A percentile compares a stretch with the other conserved stretches of the same genome.
Evolutionary conservation across 2,888 invertebrate species (phyloP).

Genomic region (Chrysolina americana): DNA sequence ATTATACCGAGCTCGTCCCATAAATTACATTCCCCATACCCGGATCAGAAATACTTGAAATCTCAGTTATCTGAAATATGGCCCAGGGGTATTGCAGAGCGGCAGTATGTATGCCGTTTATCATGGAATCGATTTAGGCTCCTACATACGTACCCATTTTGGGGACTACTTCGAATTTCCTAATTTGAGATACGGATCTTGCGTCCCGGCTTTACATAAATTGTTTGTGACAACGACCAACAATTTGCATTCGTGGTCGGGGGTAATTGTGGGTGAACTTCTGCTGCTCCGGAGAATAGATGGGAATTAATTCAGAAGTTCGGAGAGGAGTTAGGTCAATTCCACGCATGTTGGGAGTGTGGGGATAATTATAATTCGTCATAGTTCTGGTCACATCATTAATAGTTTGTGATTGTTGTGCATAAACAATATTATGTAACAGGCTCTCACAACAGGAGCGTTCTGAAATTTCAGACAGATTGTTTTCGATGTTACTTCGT

Average conservation of each 20-base stretch:
- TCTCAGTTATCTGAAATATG: not conserved
- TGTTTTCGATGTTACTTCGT: too few species aligned
- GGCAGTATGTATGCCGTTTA: not conserved
- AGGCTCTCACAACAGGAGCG: too few species aligned
- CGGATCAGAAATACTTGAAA: not conserved
- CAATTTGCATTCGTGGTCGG: slow-evolving; percentile 11
- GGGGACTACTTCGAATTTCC: slow-evolving; percentile 5
- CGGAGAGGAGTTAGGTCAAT: not conserved
- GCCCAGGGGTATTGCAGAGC: not conserved
- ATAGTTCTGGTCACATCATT: not conserved
- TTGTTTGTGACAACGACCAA: not conserved
- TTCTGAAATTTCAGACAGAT: too few species aligned
- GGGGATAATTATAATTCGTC: not conserved
- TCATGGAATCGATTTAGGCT: not conserved
- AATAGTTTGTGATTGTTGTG: not conserved
- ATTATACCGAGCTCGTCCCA: not conserved
- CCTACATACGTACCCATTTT: not conserved
- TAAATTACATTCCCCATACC: not conserved
- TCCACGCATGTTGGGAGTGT: slow-evolving; percentile 7
- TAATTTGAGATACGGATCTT: not conserved
- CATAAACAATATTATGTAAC: too few species aligned
- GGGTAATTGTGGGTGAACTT: slow-evolving; percentile 6
- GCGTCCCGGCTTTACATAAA: slow-evolving; percentile 11
- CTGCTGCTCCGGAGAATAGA: slow-evolving; percentile 14
- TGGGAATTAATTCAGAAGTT: slow-evolving; percentile 17